These are phyloP conservation scores for Xanthorhoe designata DNA, from an alignment of 2,888 invertebrate species.

Conservation along the genomic window DNA sequence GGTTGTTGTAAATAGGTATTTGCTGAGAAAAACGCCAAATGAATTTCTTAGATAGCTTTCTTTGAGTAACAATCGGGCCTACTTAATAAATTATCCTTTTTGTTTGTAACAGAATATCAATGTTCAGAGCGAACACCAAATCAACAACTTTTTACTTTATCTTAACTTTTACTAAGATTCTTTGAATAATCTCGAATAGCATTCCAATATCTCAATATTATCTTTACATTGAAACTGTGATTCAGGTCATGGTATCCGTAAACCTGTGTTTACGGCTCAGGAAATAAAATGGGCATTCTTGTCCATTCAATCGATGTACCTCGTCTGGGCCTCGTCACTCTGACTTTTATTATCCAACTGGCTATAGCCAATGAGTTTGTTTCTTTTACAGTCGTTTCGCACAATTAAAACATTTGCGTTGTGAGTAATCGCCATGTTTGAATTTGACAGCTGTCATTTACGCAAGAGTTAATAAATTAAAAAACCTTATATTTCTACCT, in stretches of 20 bases:
- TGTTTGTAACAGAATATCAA: no score
- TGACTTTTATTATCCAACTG: conserved; percentile 16
- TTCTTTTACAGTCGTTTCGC: conserved; percentile 5
- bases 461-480: no score
- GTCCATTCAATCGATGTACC: conserved; percentile 26
- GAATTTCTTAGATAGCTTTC: no score
- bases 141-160: no score
- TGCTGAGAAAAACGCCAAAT: no score
- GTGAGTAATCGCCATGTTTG: not conserved
- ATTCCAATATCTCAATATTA: not conserved
- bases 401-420: not conserved
- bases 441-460: conserved; percentile 6
- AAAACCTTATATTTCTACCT: no score
- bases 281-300: conserved; percentile 25
- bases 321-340: conserved; percentile 20
- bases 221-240: conserved; percentile 9
- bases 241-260: conserved; percentile 27
- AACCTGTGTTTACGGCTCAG: conserved; percentile 25
- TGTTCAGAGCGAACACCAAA: no score
- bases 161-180: no score
- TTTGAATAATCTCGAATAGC: no score
- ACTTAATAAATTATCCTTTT: no score
- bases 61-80: no score
- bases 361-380: conserved; percentile 6
- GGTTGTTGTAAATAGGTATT: no score